These are phyloP conservation scores for Drosophila ananassae DNA, from an alignment of 1,140 invertebrate genomes.

Conservation along the genomic window DNA sequence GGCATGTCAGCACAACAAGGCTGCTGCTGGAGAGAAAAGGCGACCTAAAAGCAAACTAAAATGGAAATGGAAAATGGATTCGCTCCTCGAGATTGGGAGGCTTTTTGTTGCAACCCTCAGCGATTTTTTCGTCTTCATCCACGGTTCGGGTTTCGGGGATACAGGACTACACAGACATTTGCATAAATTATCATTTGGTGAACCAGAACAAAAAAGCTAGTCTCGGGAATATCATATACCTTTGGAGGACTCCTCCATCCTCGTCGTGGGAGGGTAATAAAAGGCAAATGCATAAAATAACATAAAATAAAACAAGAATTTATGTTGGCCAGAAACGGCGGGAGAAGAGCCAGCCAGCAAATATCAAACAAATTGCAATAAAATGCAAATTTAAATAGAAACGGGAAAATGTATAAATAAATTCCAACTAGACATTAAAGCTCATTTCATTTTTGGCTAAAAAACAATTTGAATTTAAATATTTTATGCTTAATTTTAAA, in stretches of 20 bases:
- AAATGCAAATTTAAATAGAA: conserved; percentile 75
- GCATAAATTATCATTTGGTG: conserved; percentile 82
- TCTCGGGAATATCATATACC: conserved; percentile 23
- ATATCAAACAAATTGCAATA: conserved; percentile 79
- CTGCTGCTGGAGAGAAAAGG: conserved; percentile 46
- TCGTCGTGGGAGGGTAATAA: conserved; percentile 66
- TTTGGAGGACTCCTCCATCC: conserved; percentile 6
- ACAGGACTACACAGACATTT: conserved; percentile 70
- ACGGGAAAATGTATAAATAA: conserved; percentile 36
- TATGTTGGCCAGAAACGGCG: conserved; percentile 39
- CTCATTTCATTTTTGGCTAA: conserved; percentile 20
- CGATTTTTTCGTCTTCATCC: conserved; percentile 44
- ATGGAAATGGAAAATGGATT: conserved; percentile 46
- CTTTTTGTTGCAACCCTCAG: conserved; percentile 72
- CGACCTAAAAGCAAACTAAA: conserved; percentile 61
- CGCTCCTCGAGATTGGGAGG: conserved; percentile 28
- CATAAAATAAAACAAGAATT: conserved; percentile 79
- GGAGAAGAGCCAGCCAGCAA: conserved; percentile 35
- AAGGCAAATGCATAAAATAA: conserved; percentile 80
- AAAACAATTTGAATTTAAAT: conserved; percentile 64
- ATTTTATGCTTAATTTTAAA: conserved; percentile 73
- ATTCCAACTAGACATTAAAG: conserved; percentile 61
- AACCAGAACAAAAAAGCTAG: conserved; percentile 47
- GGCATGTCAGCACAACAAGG: conserved; percentile 73
- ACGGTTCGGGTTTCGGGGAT: background rate